Conservation (phyloP, 1,140 invertebrate genomes). For the Ditylenchus dipsaci region DNA sequence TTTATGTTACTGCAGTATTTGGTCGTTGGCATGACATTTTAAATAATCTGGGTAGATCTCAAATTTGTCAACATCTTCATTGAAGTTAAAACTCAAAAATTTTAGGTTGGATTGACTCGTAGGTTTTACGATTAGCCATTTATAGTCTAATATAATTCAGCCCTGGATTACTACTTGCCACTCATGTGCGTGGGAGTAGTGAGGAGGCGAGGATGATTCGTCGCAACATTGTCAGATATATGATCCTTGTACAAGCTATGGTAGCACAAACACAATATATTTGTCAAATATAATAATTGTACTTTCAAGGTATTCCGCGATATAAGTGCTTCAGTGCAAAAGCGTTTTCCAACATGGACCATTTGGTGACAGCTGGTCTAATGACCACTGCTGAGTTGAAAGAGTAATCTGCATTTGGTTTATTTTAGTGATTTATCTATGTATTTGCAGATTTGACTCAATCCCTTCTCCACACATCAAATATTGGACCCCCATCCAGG, state of each 20-base stretch:
- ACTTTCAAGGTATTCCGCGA: slow-evolving; percentile 41
- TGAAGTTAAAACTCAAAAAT: too few species aligned
- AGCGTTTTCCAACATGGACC: slow-evolving; percentile 55
- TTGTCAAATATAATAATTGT: neutral
- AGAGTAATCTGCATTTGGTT: slow-evolving; percentile 15
- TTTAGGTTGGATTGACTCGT: slow-evolving; percentile 55
- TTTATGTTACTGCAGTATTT: slow-evolving; percentile 55
- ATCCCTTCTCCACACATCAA: slow-evolving; percentile 33
- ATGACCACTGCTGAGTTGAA: slow-evolving; percentile 53
- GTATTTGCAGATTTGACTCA: neutral
- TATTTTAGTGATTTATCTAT: neutral
- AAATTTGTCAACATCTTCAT: too few species aligned
- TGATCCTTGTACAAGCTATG: slow-evolving; percentile 30
- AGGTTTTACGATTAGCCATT: too few species aligned
- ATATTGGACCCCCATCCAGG: slow-evolving; percentile 52
- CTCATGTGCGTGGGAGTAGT: slow-evolving; percentile 39
- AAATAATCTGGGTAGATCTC: slow-evolving; percentile 38
- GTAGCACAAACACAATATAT: slow-evolving; percentile 19
- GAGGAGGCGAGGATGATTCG: slow-evolving; percentile 46
- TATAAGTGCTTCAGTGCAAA: slow-evolving; percentile 46
- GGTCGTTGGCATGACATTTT: slow-evolving; percentile 51
- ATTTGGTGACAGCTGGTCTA: slow-evolving; percentile 53
- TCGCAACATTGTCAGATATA: slow-evolving; percentile 50
- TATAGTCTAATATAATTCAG: too few species aligned
- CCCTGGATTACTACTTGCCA: slow-evolving; percentile 43